phyloP scores from a whole-genome alignment of 2,797 vertebrate genomes.

The Coreius guichenoti region DNA sequence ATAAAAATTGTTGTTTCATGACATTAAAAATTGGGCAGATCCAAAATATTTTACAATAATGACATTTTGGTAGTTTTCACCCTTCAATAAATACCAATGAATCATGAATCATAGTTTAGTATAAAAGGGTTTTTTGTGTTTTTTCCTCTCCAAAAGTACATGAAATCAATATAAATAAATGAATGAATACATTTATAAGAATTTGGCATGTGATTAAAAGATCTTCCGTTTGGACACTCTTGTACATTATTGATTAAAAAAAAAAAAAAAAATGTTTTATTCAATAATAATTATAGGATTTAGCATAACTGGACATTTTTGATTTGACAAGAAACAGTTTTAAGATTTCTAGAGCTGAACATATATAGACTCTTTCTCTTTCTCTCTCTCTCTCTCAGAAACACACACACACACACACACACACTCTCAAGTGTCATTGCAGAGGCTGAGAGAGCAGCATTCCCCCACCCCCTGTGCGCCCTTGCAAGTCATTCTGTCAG shows the following conservation, averaged over 20 bases:
- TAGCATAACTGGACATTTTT: not conserved
- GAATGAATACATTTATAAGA: not conserved
- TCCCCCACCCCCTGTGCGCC: conserved; percentile 52
- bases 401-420: conserved; percentile 34
- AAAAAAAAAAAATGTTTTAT: not conserved
- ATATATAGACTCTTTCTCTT: not conserved
- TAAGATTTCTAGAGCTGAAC: not conserved
- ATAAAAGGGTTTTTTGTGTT: no score
- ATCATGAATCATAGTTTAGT: no score
- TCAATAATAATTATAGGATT: no score
- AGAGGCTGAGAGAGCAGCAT: conserved; percentile 45
- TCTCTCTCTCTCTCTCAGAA: not conserved
- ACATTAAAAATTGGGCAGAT: not conserved
- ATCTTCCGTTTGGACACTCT: not conserved
- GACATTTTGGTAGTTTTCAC: not conserved
- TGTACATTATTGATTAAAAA: not conserved
- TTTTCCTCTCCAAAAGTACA: not conserved
- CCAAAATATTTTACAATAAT: not conserved
- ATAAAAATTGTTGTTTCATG: not conserved
- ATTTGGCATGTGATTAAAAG: not conserved
- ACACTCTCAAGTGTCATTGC: conserved; percentile 35
- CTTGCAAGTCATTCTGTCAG: conserved; percentile 58
- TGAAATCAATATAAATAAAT: not conserved
- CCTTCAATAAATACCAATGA: not conserved
- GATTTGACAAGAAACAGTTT: not conserved